phyloP scores from a whole-genome alignment of 2,797 vertebrate genomes.

The Leptatherina wallacei region DNA sequence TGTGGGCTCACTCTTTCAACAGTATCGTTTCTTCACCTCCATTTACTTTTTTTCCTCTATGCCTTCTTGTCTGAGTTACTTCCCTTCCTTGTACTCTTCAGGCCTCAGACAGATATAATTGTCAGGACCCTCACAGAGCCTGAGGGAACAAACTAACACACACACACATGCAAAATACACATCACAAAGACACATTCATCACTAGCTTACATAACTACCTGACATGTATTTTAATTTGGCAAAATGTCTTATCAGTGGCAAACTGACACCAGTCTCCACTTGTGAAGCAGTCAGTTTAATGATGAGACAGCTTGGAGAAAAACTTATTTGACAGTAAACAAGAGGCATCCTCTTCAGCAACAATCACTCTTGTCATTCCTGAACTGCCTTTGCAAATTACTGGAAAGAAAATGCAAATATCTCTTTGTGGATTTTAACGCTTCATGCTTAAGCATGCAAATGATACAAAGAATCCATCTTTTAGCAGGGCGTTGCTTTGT shows the following conservation, averaged over 20 bases:
- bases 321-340: conserved; percentile 35
- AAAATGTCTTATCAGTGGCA: conserved; percentile 23
- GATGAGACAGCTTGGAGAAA: conserved; percentile 11
- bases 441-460: conserved; percentile 71
- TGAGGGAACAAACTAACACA: conserved; percentile 21
- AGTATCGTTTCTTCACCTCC: conserved; percentile 35
- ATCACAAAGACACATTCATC: conserved; percentile 16
- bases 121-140: conserved; percentile 33
- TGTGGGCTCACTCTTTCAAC: conserved; percentile 42
- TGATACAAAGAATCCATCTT: conserved; percentile 60
- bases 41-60: conserved; percentile 14
- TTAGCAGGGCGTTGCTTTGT: conserved; percentile 41
- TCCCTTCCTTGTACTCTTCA: conserved; percentile 14
- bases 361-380: conserved; percentile 56
- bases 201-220: conserved; percentile 40
- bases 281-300: conserved; percentile 15
- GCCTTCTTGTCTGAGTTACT: neutral
- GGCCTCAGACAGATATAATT: conserved; percentile 45
- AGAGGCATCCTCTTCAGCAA: conserved; percentile 27
- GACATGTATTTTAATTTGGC: conserved; percentile 21
- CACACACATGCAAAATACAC: neutral
- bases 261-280: conserved; percentile 14
- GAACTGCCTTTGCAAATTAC: conserved; percentile 73
- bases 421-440: conserved; percentile 68
- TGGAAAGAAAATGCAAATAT: conserved; percentile 71